Percentiles rank a stretch among this genome's conserved stretches.
phyloP scores from a whole-genome alignment of 2,797 vertebrate genomes.

The Myripristis murdjan region DNA sequence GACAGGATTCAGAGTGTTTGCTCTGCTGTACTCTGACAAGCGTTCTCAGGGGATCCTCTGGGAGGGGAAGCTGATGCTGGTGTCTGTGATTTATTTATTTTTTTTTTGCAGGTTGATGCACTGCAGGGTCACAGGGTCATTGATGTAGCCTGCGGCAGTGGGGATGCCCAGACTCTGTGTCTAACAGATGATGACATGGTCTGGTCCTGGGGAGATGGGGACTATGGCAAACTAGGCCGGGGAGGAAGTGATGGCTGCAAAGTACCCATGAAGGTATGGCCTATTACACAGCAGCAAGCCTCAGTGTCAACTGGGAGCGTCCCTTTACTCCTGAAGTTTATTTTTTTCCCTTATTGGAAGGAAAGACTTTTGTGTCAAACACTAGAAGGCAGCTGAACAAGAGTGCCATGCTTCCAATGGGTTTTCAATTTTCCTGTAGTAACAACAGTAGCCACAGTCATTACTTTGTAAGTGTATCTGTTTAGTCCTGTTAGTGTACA shows the following conservation, averaged over 20 bases:
- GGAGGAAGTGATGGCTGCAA: slow-evolving; percentile 99
- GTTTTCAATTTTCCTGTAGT: no score
- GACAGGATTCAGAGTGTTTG: slow-evolving; percentile 7
- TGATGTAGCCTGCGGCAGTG: slow-evolving; percentile 97
- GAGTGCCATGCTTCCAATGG: not conserved
- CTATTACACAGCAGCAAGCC: slow-evolving; percentile 12
- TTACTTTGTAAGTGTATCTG: not conserved
- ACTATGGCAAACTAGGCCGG: slow-evolving; percentile 97
- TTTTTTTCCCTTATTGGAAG: not conserved
- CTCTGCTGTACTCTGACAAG: not conserved
- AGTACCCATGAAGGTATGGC: slow-evolving; percentile 96
- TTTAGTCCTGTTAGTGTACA: not conserved
- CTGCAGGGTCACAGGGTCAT: slow-evolving; percentile 97
- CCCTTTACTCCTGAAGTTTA: not conserved
- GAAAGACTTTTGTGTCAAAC: not conserved
- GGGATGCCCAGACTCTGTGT: slow-evolving; percentile 97
- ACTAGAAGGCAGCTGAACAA: not conserved
- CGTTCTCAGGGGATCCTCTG: not conserved
- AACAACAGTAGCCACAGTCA: not conserved
- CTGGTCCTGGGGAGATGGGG: slow-evolving; percentile 99
- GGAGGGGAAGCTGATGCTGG: slow-evolving; percentile 18
- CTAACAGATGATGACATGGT: slow-evolving; percentile 98
- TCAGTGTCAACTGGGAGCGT: slow-evolving; percentile 11
- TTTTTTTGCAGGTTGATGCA: slow-evolving; percentile 96
- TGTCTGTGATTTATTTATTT: slow-evolving; percentile 28